A percentile compares a stretch with the other conserved stretches of the same genome.
phyloP scores from a whole-genome alignment of 2,888 invertebrate genomes.

The Calameuta filiformis region DNA sequence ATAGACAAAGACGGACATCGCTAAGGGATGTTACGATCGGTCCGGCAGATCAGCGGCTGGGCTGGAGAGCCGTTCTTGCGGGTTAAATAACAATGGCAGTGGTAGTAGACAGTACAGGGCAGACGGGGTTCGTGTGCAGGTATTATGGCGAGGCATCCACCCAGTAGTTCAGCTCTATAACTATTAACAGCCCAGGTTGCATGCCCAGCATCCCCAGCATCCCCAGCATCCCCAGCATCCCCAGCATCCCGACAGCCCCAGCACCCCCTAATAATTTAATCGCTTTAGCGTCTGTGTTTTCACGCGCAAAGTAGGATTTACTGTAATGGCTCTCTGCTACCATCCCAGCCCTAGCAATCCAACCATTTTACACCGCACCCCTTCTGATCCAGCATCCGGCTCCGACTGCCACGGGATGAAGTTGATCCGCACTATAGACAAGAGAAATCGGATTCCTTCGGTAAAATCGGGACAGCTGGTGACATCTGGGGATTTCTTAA shows the following conservation, averaged over 20 bases:
- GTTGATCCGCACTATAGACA: too few species aligned
- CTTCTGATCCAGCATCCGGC: too few species aligned
- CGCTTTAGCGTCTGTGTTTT: slow-evolving; percentile 49
- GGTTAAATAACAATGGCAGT: slow-evolving; percentile 4
- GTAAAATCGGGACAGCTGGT: too few species aligned
- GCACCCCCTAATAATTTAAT: slow-evolving; percentile 46
- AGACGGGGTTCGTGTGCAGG: slow-evolving; percentile 33
- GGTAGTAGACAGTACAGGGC: slow-evolving; percentile 15
- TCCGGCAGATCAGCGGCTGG: too few species aligned
- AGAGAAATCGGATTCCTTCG: too few species aligned
- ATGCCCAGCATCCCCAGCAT: slow-evolving; percentile 26
- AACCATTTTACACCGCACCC: neutral
- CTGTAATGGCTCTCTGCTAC: slow-evolving; percentile 44
- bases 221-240: slow-evolving; percentile 29
- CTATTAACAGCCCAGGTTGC: slow-evolving; percentile 40
- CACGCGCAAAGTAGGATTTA: slow-evolving; percentile 49
- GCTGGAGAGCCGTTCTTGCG: neutral
- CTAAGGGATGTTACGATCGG: too few species aligned
- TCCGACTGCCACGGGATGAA: too few species aligned
- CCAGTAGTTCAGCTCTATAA: slow-evolving; percentile 41
- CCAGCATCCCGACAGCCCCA: slow-evolving; percentile 29
- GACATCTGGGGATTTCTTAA: too few species aligned
- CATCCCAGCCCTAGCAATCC: slow-evolving; percentile 22
- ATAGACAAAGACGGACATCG: too few species aligned
- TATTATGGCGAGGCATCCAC: slow-evolving; percentile 37